Conservation (phyloP, 2,888 invertebrate species). For the Dichetophora obliterata region DNA sequence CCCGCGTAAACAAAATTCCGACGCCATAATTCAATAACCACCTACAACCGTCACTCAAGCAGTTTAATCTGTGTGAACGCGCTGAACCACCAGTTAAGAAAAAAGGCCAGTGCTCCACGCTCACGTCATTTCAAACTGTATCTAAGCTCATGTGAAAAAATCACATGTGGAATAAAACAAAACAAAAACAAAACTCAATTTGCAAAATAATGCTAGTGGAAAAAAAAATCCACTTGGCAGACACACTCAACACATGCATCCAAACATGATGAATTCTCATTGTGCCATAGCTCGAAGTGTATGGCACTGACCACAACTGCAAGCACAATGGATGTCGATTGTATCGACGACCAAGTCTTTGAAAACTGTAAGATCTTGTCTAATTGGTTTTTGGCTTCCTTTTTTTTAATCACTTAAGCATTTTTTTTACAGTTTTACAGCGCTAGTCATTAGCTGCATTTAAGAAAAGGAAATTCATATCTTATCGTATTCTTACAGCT, state of each 20-base stretch:
- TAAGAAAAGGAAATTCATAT: no score
- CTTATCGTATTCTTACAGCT: no score
- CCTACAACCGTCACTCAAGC: conserved; percentile 26
- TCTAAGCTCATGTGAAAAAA: background rate
- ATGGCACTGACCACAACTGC: background rate
- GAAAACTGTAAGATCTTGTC: background rate
- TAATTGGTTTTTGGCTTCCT: background rate
- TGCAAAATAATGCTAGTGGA: conserved; percentile 4
- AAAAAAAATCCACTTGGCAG: background rate
- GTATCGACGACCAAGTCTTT: background rate
- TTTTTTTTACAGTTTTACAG: background rate
- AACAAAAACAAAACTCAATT: background rate
- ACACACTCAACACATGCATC: background rate
- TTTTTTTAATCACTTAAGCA: background rate
- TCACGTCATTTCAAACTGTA: background rate
- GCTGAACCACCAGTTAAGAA: background rate
- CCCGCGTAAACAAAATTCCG: conserved; percentile 4
- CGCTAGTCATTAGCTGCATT: background rate
- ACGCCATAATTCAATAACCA: conserved; percentile 32
- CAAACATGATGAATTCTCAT: background rate
- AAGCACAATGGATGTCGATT: conserved; percentile 8
- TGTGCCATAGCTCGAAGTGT: background rate
- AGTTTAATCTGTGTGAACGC: conserved; percentile 1
- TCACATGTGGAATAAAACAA: no score
- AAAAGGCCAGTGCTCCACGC: background rate